Evolutionary conservation across 2,888 invertebrate species (phyloP).

Genomic region (Drosophila neotestacea): DNA sequence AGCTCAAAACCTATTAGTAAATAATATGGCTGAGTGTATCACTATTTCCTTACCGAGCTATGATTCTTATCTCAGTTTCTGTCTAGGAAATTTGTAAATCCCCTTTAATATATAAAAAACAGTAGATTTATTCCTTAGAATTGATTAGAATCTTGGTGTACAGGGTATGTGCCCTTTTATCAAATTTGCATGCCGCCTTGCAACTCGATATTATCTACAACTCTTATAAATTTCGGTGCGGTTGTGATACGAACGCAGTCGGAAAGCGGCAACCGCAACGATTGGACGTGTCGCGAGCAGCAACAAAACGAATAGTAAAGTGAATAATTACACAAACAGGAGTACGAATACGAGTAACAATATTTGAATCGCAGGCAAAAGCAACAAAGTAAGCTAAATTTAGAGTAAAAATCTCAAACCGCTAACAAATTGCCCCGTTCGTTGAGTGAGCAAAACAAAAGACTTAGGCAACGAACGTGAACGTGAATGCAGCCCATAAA

Average conservation of each 20-base stretch:
- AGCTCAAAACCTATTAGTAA: not conserved
- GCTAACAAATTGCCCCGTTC: conserved; percentile 53
- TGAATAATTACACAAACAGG: conserved; percentile 2
- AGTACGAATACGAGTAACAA: conserved; percentile 15
- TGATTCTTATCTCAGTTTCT: not conserved
- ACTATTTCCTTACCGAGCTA: not conserved
- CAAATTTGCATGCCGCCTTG: conserved; percentile 9
- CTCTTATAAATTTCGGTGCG: conserved; percentile 75
- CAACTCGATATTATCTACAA: conserved; percentile 31
- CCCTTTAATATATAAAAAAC: not conserved
- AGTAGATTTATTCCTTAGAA: conserved; percentile 1
- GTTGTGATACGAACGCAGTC: conserved; percentile 65
- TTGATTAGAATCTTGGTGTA: not conserved
- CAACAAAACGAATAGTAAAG: conserved; percentile 13
- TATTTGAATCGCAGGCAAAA: conserved; percentile 33
- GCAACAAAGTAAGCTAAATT: conserved; percentile 65
- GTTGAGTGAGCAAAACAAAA: conserved; percentile 57
- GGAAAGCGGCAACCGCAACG: conserved; percentile 64
- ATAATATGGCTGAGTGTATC: too few species aligned
- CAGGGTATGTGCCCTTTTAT: conserved; percentile 31
- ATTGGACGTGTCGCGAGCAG: conserved; percentile 68
- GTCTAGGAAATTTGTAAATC: not conserved
- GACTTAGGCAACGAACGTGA: conserved; percentile 75
- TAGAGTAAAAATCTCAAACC: conserved; percentile 44
- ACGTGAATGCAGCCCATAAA: conserved; percentile 31